Conservation (phyloP, 2,113 vertebrate genomes). For the Leptobrachium leishanense region DNA sequence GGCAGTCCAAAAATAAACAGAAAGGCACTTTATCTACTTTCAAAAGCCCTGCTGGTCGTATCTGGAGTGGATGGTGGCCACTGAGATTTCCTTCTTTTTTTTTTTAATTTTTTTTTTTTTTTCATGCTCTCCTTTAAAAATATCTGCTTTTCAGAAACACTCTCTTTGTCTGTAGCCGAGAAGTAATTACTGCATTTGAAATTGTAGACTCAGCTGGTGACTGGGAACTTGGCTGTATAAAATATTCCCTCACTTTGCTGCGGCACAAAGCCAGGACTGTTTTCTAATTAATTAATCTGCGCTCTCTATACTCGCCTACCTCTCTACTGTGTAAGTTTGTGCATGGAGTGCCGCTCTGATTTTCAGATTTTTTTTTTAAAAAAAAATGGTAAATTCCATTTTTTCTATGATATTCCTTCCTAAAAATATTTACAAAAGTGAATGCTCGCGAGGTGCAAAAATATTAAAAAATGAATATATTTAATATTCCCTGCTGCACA, state of each 20-base stretch:
- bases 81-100: not conserved
- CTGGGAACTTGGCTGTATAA: not conserved
- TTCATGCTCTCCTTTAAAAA: conserved; percentile 37
- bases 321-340: too few species aligned
- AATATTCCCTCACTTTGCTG: conserved; percentile 17
- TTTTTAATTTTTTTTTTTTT: not conserved
- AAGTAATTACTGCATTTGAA: conserved; percentile 50
- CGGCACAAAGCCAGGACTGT: conserved; percentile 32
- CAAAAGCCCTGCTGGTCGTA: conserved; percentile 16
- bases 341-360: too few species aligned
- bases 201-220: conserved; percentile 35
- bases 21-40: conserved; percentile 18
- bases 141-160: conserved; percentile 26
- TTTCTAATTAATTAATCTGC: conserved; percentile 33
- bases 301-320: not conserved
- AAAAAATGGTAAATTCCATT: too few species aligned
- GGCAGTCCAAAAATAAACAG: conserved; percentile 26
- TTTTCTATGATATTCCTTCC: too few species aligned
- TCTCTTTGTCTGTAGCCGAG: conserved; percentile 25
- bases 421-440: too few species aligned
- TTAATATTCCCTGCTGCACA: not conserved
- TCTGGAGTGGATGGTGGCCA: conserved; percentile 8
- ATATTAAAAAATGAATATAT: too few species aligned
- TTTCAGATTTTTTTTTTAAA: too few species aligned
- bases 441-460: too few species aligned